phyloP scores from a whole-genome alignment of 2,888 invertebrate species.

The Monochamus alternatus region DNA sequence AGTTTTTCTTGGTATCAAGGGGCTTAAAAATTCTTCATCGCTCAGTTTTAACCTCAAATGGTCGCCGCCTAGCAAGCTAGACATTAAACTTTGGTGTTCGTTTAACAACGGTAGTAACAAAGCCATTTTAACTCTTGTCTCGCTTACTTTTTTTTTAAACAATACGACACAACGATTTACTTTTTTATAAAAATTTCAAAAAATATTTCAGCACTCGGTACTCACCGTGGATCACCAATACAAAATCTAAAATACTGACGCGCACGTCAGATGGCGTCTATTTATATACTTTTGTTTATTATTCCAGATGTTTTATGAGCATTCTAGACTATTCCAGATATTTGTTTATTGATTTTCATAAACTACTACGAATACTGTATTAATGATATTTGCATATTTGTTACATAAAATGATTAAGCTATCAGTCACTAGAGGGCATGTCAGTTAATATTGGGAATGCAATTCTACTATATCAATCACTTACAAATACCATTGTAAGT shows the following conservation, averaged over 20 bases:
- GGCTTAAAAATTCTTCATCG: conserved; percentile 34
- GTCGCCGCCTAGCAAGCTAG: conserved; percentile 28
- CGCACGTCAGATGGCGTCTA: background rate
- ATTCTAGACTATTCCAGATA: background rate
- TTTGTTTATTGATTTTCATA: background rate
- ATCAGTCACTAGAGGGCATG: no score
- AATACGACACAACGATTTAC: no score
- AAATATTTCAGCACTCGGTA: no score
- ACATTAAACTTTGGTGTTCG: conserved; percentile 33
- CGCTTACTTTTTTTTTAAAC: no score
- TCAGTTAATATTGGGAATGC: no score
- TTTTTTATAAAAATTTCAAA: no score
- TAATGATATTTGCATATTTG: no score
- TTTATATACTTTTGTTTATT: background rate
- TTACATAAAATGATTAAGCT: no score
- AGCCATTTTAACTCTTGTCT: conserved; percentile 4
- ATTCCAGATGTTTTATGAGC: background rate
- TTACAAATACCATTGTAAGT: no score
- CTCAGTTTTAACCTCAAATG: conserved; percentile 28
- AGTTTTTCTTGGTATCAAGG: conserved; percentile 27
- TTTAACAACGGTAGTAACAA: conserved; percentile 22
- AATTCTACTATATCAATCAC: no score
- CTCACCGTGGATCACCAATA: background rate
- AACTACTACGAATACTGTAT: no score
- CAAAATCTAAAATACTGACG: background rate